A percentile compares a stretch with the other conserved stretches of the same genome.
phyloP scores from a whole-genome alignment of 2,113 vertebrate genomes.

The Dromiciops gliroides region DNA sequence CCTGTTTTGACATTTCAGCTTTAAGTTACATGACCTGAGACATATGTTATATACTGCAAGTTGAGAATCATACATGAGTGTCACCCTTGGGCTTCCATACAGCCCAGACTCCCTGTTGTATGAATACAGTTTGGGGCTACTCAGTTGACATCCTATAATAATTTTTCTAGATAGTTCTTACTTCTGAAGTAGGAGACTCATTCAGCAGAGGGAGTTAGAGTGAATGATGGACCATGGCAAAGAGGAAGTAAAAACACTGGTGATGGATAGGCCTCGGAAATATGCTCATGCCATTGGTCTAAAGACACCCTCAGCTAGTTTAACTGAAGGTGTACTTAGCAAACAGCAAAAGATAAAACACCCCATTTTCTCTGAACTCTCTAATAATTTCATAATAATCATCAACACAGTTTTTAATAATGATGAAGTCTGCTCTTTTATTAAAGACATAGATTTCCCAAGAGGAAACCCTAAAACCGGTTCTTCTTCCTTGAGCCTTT shows the following conservation, averaged over 20 bases:
- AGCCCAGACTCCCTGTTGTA: neutral
- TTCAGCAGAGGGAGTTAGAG: constrained; percentile 10
- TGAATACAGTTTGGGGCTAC: constrained; percentile 8
- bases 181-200: neutral
- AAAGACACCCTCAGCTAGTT: neutral
- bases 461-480: neutral
- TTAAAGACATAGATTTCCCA: neutral
- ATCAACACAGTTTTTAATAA: neutral
- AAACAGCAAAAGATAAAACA: neutral
- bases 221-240: neutral
- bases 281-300: neutral
- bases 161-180: neutral
- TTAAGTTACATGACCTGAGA: too few species aligned
- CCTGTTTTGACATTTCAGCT: neutral
- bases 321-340: neutral
- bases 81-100: neutral
- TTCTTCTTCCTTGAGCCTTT: neutral
- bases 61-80: neutral
- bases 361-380: neutral
- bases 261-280: neutral
- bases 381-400: neutral
- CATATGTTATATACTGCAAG: too few species aligned
- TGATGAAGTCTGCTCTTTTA: neutral
- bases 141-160: neutral
- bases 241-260: neutral